Percentiles rank a stretch among this genome's conserved stretches.
Evolutionary conservation across 2,888 invertebrate species (phyloP).

Genomic region (Acrocera orbiculus): DNA sequence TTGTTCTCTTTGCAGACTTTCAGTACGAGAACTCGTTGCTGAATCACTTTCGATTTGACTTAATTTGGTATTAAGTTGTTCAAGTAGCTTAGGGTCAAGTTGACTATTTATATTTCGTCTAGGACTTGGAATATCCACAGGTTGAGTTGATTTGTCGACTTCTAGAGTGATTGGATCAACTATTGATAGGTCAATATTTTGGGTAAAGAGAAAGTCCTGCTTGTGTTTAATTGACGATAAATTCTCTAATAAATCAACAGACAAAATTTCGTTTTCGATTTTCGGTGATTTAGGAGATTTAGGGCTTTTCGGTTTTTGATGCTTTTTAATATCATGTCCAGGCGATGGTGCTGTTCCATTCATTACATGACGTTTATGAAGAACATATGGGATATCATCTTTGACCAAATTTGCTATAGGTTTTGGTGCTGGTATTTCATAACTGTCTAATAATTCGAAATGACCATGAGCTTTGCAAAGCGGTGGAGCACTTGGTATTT

Average conservation of each 20-base stretch:
- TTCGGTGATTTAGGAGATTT: conserved; percentile 47
- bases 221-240: conserved; percentile 32
- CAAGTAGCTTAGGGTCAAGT: conserved; percentile 48
- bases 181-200: conserved; percentile 57
- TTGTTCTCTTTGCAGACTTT: conserved; percentile 42
- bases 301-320: conserved; percentile 41
- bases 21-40: conserved; percentile 54
- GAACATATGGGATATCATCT: conserved; percentile 67
- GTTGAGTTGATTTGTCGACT: conserved; percentile 42
- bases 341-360: conserved; percentile 59
- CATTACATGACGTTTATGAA: conserved; percentile 71
- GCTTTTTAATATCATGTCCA: conserved; percentile 30
- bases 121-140: conserved; percentile 46
- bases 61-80: conserved; percentile 51
- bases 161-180: conserved; percentile 54
- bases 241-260: conserved; percentile 30
- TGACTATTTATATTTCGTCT: conserved; percentile 51
- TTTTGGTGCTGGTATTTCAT: conserved; percentile 30
- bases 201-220: conserved; percentile 50
- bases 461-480: conserved; percentile 55
- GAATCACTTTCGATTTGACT: conserved; percentile 64
- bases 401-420: conserved; percentile 33
- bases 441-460: conserved; percentile 41
- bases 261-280: conserved; percentile 27
- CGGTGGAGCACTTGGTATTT: conserved; percentile 54